phyloP scores from a whole-genome alignment of 2,888 invertebrate genomes.

The Chymomyza procnemis region DNA sequence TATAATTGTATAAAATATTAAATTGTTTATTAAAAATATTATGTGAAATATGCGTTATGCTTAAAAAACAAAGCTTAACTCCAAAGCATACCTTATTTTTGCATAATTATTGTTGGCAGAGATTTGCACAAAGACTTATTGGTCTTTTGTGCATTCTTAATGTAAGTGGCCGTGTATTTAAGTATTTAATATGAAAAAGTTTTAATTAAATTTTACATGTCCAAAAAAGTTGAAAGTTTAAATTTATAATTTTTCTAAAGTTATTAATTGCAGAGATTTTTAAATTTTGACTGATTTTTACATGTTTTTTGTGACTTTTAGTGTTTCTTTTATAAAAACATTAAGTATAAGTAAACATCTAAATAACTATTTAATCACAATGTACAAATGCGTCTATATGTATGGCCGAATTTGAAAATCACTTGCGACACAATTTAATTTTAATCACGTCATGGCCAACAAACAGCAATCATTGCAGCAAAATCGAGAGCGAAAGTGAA shows the following conservation, averaged over 20 bases:
- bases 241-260: background rate
- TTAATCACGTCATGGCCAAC: constrained; percentile 49
- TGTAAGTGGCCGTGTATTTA: no score
- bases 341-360: background rate
- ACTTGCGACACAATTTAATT: constrained; percentile 49
- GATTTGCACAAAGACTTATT: no score
- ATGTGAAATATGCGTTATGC: no score
- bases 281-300: background rate
- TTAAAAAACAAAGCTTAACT: no score
- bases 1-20: no score
- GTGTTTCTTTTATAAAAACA: background rate
- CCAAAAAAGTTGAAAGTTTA: background rate
- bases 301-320: background rate
- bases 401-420: background rate
- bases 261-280: background rate
- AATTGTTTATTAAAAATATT: no score
- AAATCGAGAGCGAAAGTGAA: constrained; percentile 55
- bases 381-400: background rate
- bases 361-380: background rate
- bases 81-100: no score
- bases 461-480: constrained; percentile 4
- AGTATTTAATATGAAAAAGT: no score
- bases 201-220: no score
- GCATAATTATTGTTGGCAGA: no score
- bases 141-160: no score